Evolutionary conservation across 2,113 vertebrate genomes (phyloP), one percentile per base, ranked within the genome.

Genomic region (Vombatus ursinus): DNA sequence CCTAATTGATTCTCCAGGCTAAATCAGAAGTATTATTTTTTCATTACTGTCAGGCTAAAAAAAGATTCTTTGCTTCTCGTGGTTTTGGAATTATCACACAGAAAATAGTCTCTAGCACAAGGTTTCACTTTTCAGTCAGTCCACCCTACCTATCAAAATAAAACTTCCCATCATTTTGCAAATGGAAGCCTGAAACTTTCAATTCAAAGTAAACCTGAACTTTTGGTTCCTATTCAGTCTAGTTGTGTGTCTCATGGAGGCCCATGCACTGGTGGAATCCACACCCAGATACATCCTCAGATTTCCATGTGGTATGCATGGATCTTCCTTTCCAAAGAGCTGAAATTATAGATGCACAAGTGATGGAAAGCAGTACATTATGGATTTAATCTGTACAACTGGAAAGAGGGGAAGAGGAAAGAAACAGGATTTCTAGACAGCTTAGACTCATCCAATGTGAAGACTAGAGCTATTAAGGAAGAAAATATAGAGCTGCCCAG

Each of bases 81-180:
- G 25, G n/a, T 90, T 54, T 89, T 90, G 52, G n/a, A 51, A 96
- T 89, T 94, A 90, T 77, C 28, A 84, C n/a, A n/a, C 57, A 53
- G 61, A 94, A 57, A 90, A 84, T 23, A 24, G 47, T 91, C 84
- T 95, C 92, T 90, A 31, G 24, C 44, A 44, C 6, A 37, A 90
- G 57, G 61, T 92, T 77, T 91, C 52, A 92, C 91, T 94, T 54
- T 48, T 57, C 44, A 89, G 31, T 93, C 44, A 68, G 11, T 44
- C 48, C 23, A 50, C 91, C 16, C 22, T 92, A 52, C 51, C 61
- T 52, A 44, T 61, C 92, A 50, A 49, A 96, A 93, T 31, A 48
- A 77, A 57, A 68, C 28, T 44, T 91, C 16, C 16, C n/a, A 1
- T 3, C 26, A 50, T 14, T 57, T 54, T 90, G 93, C 91, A 5